A percentile compares a stretch with the other conserved stretches of the same genome.
Evolutionary conservation across 2,888 invertebrate genomes (phyloP).

Genomic region (Cyaniris semiargus): DNA sequence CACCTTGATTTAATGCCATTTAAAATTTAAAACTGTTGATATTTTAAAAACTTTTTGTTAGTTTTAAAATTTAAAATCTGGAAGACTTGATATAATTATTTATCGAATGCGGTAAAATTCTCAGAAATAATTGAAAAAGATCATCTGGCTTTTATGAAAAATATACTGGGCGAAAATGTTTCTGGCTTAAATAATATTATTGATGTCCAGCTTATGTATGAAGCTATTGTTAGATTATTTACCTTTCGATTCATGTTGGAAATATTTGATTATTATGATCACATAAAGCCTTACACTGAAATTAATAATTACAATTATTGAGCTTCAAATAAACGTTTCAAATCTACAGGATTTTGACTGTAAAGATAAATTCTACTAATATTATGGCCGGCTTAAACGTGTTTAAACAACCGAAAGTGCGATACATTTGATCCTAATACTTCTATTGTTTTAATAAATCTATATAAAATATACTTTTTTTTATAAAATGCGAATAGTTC

Average conservation of each 20-base stretch:
- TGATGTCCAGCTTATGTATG: background rate
- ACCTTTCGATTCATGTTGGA: background rate
- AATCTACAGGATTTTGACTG: constrained; percentile 30
- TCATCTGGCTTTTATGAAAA: background rate
- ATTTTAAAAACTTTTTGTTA: background rate
- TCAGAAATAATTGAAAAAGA: background rate
- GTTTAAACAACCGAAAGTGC: constrained; percentile 29
- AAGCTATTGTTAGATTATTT: background rate
- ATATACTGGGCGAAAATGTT: background rate
- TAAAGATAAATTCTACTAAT: constrained; percentile 31
- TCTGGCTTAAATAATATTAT: background rate
- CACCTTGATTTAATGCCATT: background rate
- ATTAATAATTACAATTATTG: background rate
- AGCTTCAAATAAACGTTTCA: constrained; percentile 31
- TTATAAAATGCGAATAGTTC: constrained; percentile 46
- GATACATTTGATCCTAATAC: constrained; percentile 32
- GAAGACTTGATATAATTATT: constrained; percentile 4
- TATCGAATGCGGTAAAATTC: background rate
- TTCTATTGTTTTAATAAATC: constrained; percentile 54
- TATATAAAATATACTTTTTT: constrained; percentile 63
- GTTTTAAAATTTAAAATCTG: constrained; percentile 11
- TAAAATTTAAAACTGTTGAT: background rate
- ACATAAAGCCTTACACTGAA: background rate
- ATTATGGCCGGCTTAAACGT: constrained; percentile 45
- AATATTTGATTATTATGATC: background rate